Conservation (phyloP, 2,888 invertebrate genomes). For the Lasius platythorax region DNA sequence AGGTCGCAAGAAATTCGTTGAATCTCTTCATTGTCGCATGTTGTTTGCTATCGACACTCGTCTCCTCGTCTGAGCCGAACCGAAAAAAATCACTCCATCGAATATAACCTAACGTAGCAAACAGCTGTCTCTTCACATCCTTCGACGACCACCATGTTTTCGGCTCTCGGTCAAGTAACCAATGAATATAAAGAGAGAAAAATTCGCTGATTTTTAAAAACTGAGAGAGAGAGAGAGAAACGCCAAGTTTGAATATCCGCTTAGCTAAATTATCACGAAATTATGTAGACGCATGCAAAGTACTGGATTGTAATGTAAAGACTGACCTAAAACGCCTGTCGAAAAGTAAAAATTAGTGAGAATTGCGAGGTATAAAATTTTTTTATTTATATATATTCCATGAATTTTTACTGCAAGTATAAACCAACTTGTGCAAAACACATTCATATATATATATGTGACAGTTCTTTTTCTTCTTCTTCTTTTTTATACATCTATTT, state of each 20-base stretch:
- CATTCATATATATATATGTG: too few relatives aligned
- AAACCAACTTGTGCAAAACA: too few relatives aligned
- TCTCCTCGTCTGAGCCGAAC: constrained; percentile 38
- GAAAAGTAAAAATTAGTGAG: too few relatives aligned
- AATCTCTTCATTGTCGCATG: constrained; percentile 78
- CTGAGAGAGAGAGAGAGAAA: background rate
- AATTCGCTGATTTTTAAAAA: background rate
- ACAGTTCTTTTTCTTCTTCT: too few relatives aligned
- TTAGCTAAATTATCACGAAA: background rate
- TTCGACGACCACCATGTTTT: constrained; percentile 34
- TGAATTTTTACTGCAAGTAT: too few relatives aligned
- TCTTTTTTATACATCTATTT: too few relatives aligned
- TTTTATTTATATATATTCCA: too few relatives aligned
- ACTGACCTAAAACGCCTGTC: too few relatives aligned
- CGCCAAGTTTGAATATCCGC: background rate
- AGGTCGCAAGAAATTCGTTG: constrained; percentile 75
- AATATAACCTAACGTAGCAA: constrained; percentile 68
- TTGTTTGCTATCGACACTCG: constrained; percentile 35
- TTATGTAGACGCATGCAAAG: background rate
- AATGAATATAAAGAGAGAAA: constrained; percentile 2
- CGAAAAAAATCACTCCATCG: constrained; percentile 58
- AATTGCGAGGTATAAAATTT: too few relatives aligned
- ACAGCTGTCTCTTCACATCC: constrained; percentile 10
- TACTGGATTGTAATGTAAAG: too few relatives aligned
- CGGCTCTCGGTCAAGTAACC: background rate